Base-by-base conservation (phyloP, 1,140 invertebrate genomes). In the Hermetia illucens region DNA sequence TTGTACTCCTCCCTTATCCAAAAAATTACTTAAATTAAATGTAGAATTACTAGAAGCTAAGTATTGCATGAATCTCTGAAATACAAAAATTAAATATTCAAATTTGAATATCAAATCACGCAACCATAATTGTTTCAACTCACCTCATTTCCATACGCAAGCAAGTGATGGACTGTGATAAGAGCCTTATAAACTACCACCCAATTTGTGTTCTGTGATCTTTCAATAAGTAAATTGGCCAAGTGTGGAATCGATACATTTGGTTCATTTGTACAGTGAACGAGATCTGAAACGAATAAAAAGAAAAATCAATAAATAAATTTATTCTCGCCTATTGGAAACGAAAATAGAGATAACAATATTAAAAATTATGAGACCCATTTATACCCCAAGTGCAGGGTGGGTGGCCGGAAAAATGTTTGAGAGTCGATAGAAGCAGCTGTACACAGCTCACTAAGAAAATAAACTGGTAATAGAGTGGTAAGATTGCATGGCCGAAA, bases 111-210 rank as follows among this genome's bases (percentile, higher is more conserved):
- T 6, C 10, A n/a, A n/a, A n/a, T n/a, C n/a, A n/a, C n/a, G n/a
- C n/a, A n/a, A n/a, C n/a, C n/a, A n/a, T n/a, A n/a, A n/a, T n/a
- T n/a, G n/a, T n/a, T n/a, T 30, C 44, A 44, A 53, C 68, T 75
- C 64, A 94, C 91, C 79, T 98, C 94, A 71, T 98, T 98, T 58
- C 95, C 95, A 74, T 97, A 98, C 58, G 94, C 96, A 76, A 98
- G 90, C 58, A 99, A 74, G 66, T 98, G 93, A 72, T 99, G 95
- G 47, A 95, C 91, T 34, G 94, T 98, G 55, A 98, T 90, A 36
- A 99, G 76, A 21, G 93, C 81, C 68, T 99, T 99, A 66, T 95
- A 98, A 25, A 98, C 93, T 20, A 98, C 92, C 40, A 96, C 88
- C 94, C 94, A 99, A 61, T 89, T 96, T 46, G 82, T 77, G 69